Evolutionary conservation across 2,797 vertebrate genomes (phyloP).

Genomic region (Amblyopsis hoosieri): DNA sequence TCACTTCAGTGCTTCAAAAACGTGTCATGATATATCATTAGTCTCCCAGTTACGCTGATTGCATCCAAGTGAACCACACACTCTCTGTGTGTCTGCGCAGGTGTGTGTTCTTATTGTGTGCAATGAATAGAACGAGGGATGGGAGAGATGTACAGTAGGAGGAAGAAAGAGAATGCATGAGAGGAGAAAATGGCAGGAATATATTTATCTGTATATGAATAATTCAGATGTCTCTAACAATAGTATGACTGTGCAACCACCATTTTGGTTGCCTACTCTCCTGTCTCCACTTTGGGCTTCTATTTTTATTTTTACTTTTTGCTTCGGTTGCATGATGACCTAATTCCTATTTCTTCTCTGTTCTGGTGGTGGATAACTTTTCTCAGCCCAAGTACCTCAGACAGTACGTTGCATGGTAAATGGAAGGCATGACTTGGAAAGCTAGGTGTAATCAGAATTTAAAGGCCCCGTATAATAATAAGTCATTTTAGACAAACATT

Average conservation of each 20-base stretch:
- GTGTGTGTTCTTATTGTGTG: slow-evolving; percentile 24
- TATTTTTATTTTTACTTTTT: slow-evolving; percentile 12
- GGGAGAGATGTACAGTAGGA: slow-evolving; percentile 22
- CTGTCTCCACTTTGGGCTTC: slow-evolving; percentile 20
- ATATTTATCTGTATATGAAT: slow-evolving; percentile 55
- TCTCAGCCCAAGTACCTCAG: slow-evolving; percentile 18
- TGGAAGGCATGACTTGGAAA: not conserved
- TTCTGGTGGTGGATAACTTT: slow-evolving; percentile 12
- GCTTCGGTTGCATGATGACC: slow-evolving; percentile 24
- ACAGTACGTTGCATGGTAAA: not conserved
- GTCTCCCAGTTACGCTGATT: slow-evolving; percentile 31
- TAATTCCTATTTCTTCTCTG: slow-evolving; percentile 18
- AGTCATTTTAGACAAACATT: no score
- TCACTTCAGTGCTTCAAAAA: slow-evolving; percentile 18
- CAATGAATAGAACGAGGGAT: slow-evolving; percentile 42
- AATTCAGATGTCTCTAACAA: slow-evolving; percentile 56
- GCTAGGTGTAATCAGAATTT: no score
- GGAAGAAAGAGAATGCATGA: slow-evolving; percentile 33
- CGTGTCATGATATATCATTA: slow-evolving; percentile 44
- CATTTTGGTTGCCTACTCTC: slow-evolving; percentile 29
- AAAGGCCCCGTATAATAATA: no score
- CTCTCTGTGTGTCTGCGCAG: slow-evolving; percentile 33
- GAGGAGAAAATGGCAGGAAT: slow-evolving; percentile 44
- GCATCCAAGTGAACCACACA: slow-evolving; percentile 18
- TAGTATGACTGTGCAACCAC: slow-evolving; percentile 21